Evolutionary conservation across 2,888 invertebrate species (phyloP).

Genomic region (Pammene aurita): DNA sequence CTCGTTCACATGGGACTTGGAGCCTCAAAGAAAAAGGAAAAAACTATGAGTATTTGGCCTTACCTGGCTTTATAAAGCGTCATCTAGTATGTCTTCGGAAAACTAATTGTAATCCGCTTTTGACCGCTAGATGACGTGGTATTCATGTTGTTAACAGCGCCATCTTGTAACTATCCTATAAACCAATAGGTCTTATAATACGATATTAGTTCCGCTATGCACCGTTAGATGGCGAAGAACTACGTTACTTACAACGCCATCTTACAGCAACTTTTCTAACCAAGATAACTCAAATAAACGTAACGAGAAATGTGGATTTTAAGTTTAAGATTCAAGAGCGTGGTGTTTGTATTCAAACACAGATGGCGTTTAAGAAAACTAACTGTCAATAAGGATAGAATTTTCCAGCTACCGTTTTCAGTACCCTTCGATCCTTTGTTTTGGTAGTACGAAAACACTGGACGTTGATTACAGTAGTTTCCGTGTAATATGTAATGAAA

Average conservation of each 20-base stretch:
- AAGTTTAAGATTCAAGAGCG: not conserved
- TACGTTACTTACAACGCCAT: not conserved
- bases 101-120: too few relatives aligned
- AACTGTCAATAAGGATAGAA: conserved; percentile 18
- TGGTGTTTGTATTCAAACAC: not conserved
- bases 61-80: too few relatives aligned
- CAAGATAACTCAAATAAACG: not conserved
- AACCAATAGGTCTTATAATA: too few relatives aligned
- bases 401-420: conserved; percentile 40
- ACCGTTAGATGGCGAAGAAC: not conserved
- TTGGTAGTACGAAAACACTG: conserved; percentile 43
- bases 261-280: not conserved
- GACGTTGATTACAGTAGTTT: not conserved
- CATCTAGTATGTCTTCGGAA: too few relatives aligned
- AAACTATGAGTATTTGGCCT: too few relatives aligned
- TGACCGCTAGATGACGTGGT: not conserved
- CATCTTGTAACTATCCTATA: too few relatives aligned
- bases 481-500: conserved; percentile 1
- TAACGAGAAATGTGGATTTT: too few relatives aligned
- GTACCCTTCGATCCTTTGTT: conserved; percentile 46
- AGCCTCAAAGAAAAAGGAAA: too few relatives aligned
- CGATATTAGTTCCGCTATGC: not conserved
- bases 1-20: too few relatives aligned
- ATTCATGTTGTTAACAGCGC: not conserved
- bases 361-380: conserved; percentile 24